These are phyloP conservation scores for Clamator glandarius DNA, from an alignment of 2,797 vertebrate species.

Conservation along the genomic window DNA sequence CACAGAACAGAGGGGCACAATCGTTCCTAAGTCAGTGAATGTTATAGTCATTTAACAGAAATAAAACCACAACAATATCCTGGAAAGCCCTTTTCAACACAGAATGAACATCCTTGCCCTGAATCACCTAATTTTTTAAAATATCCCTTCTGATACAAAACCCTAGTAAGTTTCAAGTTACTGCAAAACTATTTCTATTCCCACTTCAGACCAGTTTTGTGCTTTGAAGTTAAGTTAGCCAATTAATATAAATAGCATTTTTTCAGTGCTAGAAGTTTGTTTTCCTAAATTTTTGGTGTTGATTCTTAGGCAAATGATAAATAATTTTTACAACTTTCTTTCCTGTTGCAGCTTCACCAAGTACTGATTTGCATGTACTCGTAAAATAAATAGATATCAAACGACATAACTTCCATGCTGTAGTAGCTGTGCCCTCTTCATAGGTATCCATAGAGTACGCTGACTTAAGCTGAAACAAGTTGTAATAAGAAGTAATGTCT, in stretches of 20 bases:
- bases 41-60: background rate
- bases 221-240: background rate
- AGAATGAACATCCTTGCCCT: background rate
- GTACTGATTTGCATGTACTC: background rate
- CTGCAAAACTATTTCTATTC: background rate
- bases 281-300: background rate
- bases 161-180: background rate
- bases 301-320: background rate
- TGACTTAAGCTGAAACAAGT: background rate
- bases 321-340: background rate
- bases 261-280: background rate
- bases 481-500: background rate
- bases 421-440: background rate
- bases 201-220: background rate
- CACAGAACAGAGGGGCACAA: background rate
- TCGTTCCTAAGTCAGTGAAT: fast-evolving
- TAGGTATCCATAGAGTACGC: background rate
- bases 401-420: background rate
- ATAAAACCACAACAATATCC: background rate
- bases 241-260: background rate
- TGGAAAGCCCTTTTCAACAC: background rate
- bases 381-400: background rate
- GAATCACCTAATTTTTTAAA: background rate
- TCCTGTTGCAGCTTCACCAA: background rate
- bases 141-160: background rate